These are phyloP conservation scores for Sitta carolinensis DNA, from an alignment of 2,797 vertebrate species.

Conservation along the genomic window DNA sequence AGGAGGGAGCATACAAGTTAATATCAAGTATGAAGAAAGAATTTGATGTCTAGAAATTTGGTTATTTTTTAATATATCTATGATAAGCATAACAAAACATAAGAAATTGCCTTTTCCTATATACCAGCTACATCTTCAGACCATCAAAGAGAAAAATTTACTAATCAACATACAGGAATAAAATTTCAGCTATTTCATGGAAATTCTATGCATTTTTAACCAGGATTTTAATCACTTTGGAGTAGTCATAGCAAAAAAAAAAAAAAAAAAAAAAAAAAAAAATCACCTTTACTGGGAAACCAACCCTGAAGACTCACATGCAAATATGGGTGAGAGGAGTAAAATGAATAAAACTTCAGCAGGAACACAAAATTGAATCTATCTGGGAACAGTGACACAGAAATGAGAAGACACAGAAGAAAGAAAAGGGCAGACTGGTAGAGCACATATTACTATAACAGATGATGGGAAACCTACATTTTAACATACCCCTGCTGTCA, in stretches of 20 bases:
- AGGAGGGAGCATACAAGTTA: background rate
- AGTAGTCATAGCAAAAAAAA: slow-evolving; percentile 2
- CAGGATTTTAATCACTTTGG: background rate
- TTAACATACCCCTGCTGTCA: background rate
- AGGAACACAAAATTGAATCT: background rate
- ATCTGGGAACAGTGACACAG: background rate
- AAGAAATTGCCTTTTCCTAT: background rate
- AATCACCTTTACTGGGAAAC: background rate
- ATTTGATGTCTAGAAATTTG: background rate
- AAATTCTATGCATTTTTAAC: slow-evolving; percentile 44
- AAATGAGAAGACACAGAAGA: background rate
- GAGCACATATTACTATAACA: background rate
- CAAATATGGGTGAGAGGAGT: background rate
- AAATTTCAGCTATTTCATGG: background rate
- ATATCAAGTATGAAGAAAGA: background rate
- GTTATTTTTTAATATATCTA: background rate
- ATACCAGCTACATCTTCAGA: background rate
- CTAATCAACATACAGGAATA: background rate
- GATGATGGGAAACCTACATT: background rate
- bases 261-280: slow-evolving; percentile 12
- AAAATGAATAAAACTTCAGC: background rate
- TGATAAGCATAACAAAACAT: background rate
- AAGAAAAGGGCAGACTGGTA: background rate
- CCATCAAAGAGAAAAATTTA: background rate
- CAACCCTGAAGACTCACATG: background rate